These are phyloP conservation scores for Bombus impatiens DNA, from an alignment of 1,140 invertebrate genomes.

Conservation along the genomic window DNA sequence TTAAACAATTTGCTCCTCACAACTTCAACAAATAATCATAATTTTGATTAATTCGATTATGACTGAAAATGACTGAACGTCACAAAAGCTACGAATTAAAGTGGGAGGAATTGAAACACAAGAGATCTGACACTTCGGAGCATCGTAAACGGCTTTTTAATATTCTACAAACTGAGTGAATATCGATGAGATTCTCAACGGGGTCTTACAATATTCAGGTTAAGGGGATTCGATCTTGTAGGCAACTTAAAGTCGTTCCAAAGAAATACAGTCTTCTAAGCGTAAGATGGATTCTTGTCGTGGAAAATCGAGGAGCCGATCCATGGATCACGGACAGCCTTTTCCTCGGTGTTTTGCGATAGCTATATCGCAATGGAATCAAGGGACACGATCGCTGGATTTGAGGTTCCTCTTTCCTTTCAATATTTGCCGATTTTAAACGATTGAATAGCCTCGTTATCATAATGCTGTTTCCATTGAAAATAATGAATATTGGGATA, in stretches of 20 bases:
- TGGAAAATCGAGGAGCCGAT: constrained; percentile 26
- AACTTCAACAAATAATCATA: background rate
- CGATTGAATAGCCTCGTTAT: too few species aligned
- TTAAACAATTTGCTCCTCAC: too few species aligned
- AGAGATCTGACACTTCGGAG: constrained; percentile 5
- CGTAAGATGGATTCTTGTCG: constrained; percentile 36
- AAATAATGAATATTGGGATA: background rate
- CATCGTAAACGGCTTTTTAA: constrained; percentile 50
- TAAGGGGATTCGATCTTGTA: constrained; percentile 63
- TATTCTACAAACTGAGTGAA: constrained; percentile 57
- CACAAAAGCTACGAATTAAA: constrained; percentile 6
- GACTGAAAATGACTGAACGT: background rate
- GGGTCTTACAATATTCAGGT: constrained; percentile 61
- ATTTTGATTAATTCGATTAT: background rate
- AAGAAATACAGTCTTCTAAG: constrained; percentile 50
- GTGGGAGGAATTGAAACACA: constrained; percentile 32
- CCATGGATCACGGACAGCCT: background rate
- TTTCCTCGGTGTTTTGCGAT: background rate
- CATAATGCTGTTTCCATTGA: background rate
- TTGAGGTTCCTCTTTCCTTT: background rate
- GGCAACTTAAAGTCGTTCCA: constrained; percentile 52
- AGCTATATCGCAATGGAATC: background rate
- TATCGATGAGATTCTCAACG: constrained; percentile 47
- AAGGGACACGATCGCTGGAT: background rate
- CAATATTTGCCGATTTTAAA: background rate